Conservation (phyloP, 2,797 vertebrate genomes). For the Peromyscus aztecus region DNA sequence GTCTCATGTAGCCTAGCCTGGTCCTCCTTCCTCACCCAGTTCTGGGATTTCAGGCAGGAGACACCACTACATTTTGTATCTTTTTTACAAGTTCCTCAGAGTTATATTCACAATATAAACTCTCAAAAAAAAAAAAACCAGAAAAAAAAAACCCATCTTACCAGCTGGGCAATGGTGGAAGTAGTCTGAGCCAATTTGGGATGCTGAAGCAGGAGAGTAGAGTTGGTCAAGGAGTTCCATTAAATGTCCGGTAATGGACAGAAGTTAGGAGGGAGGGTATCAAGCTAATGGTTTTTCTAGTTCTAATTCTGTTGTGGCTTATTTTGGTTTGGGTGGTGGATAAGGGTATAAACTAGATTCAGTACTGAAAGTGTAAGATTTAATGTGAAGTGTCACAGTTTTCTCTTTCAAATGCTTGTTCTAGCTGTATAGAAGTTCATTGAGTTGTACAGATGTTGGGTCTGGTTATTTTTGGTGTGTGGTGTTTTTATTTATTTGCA, state of each 20-base stretch:
- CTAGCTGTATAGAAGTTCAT: not conserved
- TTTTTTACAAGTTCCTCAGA: not conserved
- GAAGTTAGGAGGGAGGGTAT: not conserved
- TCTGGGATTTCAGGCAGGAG: not conserved
- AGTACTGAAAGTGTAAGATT: not conserved
- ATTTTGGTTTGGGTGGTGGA: not conserved
- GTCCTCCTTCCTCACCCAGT: not conserved
- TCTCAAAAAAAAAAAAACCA: not conserved
- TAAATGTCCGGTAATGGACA: not conserved
- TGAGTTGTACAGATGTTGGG: not conserved
- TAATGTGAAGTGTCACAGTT: not conserved
- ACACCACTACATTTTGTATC: not conserved
- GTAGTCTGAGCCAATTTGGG: not conserved
- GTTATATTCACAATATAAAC: not conserved
- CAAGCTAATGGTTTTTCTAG: not conserved
- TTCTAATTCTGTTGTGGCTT: not conserved
- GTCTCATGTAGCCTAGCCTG: not conserved
- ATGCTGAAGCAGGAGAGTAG: not conserved
- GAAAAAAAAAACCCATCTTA: no score
- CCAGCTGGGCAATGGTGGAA: not conserved
- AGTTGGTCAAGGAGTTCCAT: no score
- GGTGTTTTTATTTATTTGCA: not conserved
- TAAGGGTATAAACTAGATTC: not conserved
- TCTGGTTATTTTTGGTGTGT: not conserved
- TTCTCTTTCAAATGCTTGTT: not conserved